Evolutionary conservation across 2,888 invertebrate species (phyloP), one percentile per base, ranked within the genome.

Genomic region (Pseudoips prasinana): DNA sequence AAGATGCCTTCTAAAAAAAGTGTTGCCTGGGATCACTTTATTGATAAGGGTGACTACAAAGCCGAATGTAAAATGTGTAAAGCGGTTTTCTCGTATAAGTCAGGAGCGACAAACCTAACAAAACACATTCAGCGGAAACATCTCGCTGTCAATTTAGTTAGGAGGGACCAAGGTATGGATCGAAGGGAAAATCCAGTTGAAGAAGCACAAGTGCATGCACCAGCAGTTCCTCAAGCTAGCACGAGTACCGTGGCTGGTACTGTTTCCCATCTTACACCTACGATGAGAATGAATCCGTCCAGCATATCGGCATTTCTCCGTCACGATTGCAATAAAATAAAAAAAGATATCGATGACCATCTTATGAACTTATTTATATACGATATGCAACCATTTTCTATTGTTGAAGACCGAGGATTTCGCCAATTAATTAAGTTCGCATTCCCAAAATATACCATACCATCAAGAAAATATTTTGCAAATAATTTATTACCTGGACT

Each of bases 401-500:
- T 46, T 5, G 38, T 52, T n/a, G 42, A 44, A 30, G 46, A 52
- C 18, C 14, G 27, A 11, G 44, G 40, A 10, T 47, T 52, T 41
- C 33, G 44, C 4, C 28, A 44, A 22, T 28, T 48, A 3, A 29
- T 46, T 8, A 20, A 32, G 10, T 42, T 30, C 32, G 46, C 51
- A 7, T 49, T 49, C 23, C 47, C 43, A 3, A 38, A 44, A 34
- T 49, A 53, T 27, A 28, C 7, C 2, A 32, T 47, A 19, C 53
- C 46, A 23, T 22, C 39, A 8, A 30, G 53, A 27, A 53, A 47
- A 24, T 49, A 47, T 39, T 53, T 49, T 22, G 37, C 47, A 1
- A 50, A 47, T 26, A 50, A 46, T 38, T 33, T 54, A 29, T 30
- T 47, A n/a, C 53, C 46, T 7, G 20, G 31, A 19, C 25, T 28